These are phyloP conservation scores for Apamea sordens DNA, from an alignment of 2,888 invertebrate genomes.

Conservation along the genomic window DNA sequence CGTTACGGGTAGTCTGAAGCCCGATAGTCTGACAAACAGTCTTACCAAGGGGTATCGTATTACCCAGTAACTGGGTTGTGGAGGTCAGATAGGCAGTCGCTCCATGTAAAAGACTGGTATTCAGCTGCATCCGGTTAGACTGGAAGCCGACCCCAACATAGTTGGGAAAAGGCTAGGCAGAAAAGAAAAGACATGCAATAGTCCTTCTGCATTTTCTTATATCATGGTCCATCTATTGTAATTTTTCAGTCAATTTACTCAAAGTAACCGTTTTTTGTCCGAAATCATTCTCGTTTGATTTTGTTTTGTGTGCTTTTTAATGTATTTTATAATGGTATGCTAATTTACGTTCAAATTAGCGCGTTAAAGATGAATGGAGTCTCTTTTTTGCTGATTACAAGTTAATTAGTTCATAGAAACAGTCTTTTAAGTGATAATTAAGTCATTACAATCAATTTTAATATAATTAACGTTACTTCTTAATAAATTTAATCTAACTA, in stretches of 20 bases:
- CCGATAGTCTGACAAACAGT: too few relatives aligned
- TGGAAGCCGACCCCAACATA: too few relatives aligned
- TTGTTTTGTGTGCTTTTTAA: constrained; percentile 48
- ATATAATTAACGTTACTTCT: not conserved
- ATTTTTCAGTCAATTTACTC: constrained; percentile 71
- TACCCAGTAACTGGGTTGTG: too few relatives aligned
- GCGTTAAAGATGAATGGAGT: constrained; percentile 16
- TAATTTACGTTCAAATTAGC: constrained; percentile 49
- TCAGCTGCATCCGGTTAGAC: too few relatives aligned
- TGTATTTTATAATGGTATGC: constrained; percentile 49
- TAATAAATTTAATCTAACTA: not conserved
- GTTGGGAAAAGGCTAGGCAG: too few relatives aligned
- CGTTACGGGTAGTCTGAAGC: too few relatives aligned
- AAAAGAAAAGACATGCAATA: too few relatives aligned
- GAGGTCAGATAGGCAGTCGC: too few relatives aligned
- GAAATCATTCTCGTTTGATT: constrained; percentile 51
- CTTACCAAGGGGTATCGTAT: too few relatives aligned
- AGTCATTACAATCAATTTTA: not conserved
- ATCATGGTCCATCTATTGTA: constrained; percentile 58
- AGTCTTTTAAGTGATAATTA: not conserved
- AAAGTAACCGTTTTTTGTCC: constrained; percentile 57
- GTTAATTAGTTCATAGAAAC: not conserved
- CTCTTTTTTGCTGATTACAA: not conserved
- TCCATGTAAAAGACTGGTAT: too few relatives aligned
- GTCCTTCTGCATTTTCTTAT: not conserved